Base-by-base conservation (phyloP, 2,113 vertebrate species). In the Elgaria multicarinata region DNA sequence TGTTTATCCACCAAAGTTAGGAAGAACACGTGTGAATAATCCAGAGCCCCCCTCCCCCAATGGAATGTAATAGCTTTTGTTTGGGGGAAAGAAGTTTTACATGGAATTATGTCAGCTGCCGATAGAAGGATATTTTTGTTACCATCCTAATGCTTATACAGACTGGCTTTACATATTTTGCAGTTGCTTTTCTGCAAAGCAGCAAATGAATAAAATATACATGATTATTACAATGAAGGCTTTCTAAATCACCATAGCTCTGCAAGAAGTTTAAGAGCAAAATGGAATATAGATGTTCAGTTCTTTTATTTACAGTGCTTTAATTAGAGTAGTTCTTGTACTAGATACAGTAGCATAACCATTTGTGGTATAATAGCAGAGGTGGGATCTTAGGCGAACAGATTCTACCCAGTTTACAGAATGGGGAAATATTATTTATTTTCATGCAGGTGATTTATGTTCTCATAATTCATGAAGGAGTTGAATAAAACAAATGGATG, bases 1-100 rank as follows among this genome's bases (percentile, higher is more conserved):
- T 94, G 74, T 95, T 96, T 95, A 96, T 96, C 93, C 93, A 91
- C 7, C 55, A 79, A 92, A 94, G 87, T 94, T 92, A 92, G 91
- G 26, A 91, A 89, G 81, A 93, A 94, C 86, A n/a, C 16, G 9
- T 85, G 26, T 83, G 95, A 89, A 91, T 94, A 95, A 96, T 95
- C 58, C 83, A 67, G n/a, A n/a, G 93, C 90, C 75, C 28, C 44
- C 13, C 58, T 58, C 10, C 81, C 79, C 31, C 82, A 94, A 95
- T 85, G 66, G 89, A 96, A 90, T n/a, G 36, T 33, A 91, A 36
- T 0, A 80, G n/a, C 86, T 94, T 93, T 84, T 86, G 75, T 6
- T 88, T 79, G 31, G 0, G 0, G 0, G 12, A 53, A 46, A 0
- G 0, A 78, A 84, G 4, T 66, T 90, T 84, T 85, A 71, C 1